Evolutionary conservation across 2,888 invertebrate species (phyloP).

Genomic region (Pyralis farinalis): DNA sequence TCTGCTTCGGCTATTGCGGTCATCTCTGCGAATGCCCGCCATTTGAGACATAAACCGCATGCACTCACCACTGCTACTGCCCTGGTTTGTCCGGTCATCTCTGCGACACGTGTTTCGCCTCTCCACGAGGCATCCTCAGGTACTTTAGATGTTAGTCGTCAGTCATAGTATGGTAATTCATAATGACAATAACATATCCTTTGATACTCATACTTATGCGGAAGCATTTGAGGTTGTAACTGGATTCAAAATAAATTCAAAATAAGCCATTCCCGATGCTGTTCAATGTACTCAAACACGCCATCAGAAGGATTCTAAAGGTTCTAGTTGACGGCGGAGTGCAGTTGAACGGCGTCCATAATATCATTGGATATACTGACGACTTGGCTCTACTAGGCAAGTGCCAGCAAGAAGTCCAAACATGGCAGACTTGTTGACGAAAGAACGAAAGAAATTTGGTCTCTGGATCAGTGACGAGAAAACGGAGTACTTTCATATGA

Average conservation of each 20-base stretch:
- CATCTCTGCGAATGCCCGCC: no score
- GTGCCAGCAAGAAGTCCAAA: neutral
- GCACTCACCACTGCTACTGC: no score
- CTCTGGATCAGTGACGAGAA: slow-evolving; percentile 4
- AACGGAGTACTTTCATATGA: slow-evolving; percentile 7
- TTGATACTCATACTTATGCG: no score
- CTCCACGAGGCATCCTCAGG: no score
- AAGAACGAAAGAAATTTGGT: neutral
- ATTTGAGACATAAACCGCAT: no score
- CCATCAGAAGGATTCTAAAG: neutral
- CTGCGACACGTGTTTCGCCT: no score
- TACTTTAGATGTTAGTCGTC: no score
- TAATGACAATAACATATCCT: no score
- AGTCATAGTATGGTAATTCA: no score
- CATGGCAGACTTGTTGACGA: no score
- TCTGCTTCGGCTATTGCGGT: no score
- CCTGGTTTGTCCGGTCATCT: no score
- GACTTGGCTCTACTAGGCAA: slow-evolving; percentile 4
- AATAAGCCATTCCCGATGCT: slow-evolving; percentile 13
- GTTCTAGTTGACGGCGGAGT: slow-evolving; percentile 5
- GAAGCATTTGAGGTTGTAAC: slow-evolving; percentile 12
- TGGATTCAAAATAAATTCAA: slow-evolving; percentile 13
- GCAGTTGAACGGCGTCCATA: neutral
- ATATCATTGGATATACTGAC: slow-evolving; percentile 7
- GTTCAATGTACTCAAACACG: slow-evolving; percentile 10